Percentiles rank a stretch among this genome's conserved stretches.
phyloP scores from a whole-genome alignment of 2,888 invertebrate species.

The Troides aeacus region DNA sequence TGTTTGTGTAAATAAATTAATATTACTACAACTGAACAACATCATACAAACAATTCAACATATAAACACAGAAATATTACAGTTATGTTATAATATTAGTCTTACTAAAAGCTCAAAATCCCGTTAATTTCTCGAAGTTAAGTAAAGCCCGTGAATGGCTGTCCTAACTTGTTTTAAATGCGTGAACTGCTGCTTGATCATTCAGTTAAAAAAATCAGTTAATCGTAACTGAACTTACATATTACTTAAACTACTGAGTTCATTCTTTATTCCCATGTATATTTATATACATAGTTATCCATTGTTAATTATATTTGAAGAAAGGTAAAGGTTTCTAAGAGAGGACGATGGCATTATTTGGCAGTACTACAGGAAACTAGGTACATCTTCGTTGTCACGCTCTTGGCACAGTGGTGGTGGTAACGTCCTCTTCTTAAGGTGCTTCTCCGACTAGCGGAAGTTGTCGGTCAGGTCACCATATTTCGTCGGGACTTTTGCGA shows the following conservation, averaged over 20 bases:
- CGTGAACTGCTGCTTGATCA: conserved; percentile 4
- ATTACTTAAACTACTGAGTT: neutral
- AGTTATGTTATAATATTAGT: neutral
- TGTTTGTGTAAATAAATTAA: too few species aligned
- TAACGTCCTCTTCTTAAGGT: too few species aligned
- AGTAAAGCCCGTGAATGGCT: neutral
- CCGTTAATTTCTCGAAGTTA: neutral
- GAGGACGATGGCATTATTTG: too few species aligned
- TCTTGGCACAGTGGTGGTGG: too few species aligned
- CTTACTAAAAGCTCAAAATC: neutral
- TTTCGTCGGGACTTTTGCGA: too few species aligned
- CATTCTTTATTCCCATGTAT: too few species aligned
- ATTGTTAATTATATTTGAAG: neutral
- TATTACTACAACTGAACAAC: too few species aligned
- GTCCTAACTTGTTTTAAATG: conserved; percentile 7
- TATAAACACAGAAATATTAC: neutral
- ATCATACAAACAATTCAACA: neutral
- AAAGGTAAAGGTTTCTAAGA: neutral
- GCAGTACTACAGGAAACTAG: too few species aligned
- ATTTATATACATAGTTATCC: too few species aligned
- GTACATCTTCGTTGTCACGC: too few species aligned
- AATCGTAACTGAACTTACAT: neutral
- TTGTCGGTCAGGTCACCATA: too few species aligned
- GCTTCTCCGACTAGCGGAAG: too few species aligned
- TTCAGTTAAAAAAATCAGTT: neutral